Evolutionary conservation across 2,113 vertebrate species (phyloP), one percentile per base, ranked within the genome.

Genomic region (Triplophysa siluroides): DNA sequence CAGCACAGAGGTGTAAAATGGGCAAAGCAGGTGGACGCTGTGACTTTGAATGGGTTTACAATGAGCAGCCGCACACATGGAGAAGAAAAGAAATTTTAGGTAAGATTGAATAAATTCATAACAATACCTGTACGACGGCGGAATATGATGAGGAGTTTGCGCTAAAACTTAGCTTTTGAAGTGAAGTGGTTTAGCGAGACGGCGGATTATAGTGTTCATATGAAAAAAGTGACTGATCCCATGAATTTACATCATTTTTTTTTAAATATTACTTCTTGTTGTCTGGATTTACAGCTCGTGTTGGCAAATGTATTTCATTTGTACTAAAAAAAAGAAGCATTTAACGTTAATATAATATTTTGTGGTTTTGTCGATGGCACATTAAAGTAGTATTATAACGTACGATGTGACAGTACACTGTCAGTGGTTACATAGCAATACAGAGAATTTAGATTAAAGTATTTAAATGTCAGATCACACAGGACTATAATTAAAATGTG

Each of bases 21-120:
- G 97, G 94, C 1, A 96, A 95, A 73, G 61, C 91, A 63, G 93
- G 91, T 26, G 91, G 85, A 33, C 94, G 95, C 50, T 88, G 18
- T 3, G 96, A 98, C 83, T 99, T 99, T 92, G 96, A 99, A 89
- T 98, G 97, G 97, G 97, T 98, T 73, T 98, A 98, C 89, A 95
- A 86, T 19, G 97, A 99, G 65, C 97, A 99, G 88, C 97, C 97
- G 2, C 97, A 99, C 89, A 97, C 96, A 8, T 94, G 96, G 66
- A 93, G 97, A 80, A 94, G 96, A 81, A 95, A 92, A 86, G 95
- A 98, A 88, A 99, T 99, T 63, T 87, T 99, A 62, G 97, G 97
- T 99, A 91, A 91, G 95, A 10, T 29, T 33, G 19, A 52, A 77
- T 38, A 4, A 23, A 52, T n/a, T 63, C 2, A 75, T 26, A 21